Conservation (phyloP, 2,888 invertebrate species). For the Podabrus alpinus region DNA sequence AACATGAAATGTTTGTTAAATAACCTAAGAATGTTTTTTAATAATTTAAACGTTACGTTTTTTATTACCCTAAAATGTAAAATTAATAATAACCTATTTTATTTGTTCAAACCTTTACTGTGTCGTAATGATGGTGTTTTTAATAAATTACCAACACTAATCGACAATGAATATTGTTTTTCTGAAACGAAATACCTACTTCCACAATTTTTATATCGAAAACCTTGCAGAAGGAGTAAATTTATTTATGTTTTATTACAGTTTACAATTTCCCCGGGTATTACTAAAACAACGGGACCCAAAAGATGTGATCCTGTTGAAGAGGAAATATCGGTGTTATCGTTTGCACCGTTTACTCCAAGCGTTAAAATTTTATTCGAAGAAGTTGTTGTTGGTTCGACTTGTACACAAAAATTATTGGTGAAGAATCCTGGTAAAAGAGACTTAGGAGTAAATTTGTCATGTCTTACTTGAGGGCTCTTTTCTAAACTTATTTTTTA, state of each 20-base stretch:
- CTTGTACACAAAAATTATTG: constrained; percentile 60
- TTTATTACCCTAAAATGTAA: too few species aligned
- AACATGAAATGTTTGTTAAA: not conserved
- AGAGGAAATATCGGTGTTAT: constrained; percentile 54
- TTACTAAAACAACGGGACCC: constrained; percentile 52
- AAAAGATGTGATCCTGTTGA: constrained; percentile 44
- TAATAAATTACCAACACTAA: too few species aligned
- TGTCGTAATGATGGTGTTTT: too few species aligned
- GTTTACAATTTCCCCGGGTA: constrained; percentile 60
- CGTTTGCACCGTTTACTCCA: constrained; percentile 69
- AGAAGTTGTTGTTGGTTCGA: constrained; percentile 63
- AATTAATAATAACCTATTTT: too few species aligned
- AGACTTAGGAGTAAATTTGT: constrained; percentile 53
- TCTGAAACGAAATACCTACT: too few species aligned
- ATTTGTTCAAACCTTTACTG: too few species aligned
- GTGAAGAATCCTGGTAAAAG: constrained; percentile 62
- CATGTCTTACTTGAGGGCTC: rapidly evolving
- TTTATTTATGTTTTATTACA: constrained; percentile 37
- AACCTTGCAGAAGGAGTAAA: too few species aligned
- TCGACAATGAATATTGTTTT: too few species aligned
- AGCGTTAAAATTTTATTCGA: constrained; percentile 72
- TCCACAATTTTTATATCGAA: too few species aligned
- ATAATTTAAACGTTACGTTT: too few species aligned
- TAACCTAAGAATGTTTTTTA: not conserved
- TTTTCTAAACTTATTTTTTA: constrained; percentile 39